Evolutionary conservation across 64 coral and sea anemone genomes (phyloP), one percentile per base, ranked within the genome.

Genomic region (Stichodactyla mertensii): DNA sequence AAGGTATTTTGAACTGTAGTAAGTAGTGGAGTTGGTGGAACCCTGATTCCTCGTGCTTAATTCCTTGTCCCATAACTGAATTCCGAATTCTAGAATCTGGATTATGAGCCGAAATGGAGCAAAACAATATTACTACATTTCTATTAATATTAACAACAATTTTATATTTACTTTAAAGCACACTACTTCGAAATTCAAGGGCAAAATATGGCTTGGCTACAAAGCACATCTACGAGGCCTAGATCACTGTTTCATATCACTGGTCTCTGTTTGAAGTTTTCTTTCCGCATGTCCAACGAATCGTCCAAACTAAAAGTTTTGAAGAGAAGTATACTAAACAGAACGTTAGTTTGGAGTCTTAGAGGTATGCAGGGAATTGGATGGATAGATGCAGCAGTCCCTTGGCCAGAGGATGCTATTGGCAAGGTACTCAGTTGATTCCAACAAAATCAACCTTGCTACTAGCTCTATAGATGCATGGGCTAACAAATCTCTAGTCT

Each of bases 261-360:
- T 7, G 80, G 80, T 6, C 80, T 82, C 11, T 82, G 80, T 82
- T 36, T 82, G 52, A 54, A 57, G 14, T 55, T 82, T 55, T 57
- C 52, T 4, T 82, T 20, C 24, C 52, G 9, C 16, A 82, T 82
- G 80, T 18, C 52, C 9, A 57, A 54, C 19, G 80, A 82, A 57
- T 55, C 80, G 22, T 54, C 20, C 24, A 82, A 82, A 19, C 55
- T 82, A 11, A 12, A 82, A 19, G 80, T 82, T 1, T 27, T 82
- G 15, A 36, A n/a, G 4, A 82, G 27, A 23, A 82, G 16, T 53
- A 10, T 57, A 19, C 10, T 15, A 55, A 82, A 55, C 7, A 54
- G 51, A 57, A 55, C 52, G 14, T 13, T 19, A 15, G 10, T 82
- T 3, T 82, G 80, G 80, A 54, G 80, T 57, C 55, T 82, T 54